Evolutionary conservation across 2,113 vertebrate species (phyloP).

Genomic region (Fregetta grallaria): DNA sequence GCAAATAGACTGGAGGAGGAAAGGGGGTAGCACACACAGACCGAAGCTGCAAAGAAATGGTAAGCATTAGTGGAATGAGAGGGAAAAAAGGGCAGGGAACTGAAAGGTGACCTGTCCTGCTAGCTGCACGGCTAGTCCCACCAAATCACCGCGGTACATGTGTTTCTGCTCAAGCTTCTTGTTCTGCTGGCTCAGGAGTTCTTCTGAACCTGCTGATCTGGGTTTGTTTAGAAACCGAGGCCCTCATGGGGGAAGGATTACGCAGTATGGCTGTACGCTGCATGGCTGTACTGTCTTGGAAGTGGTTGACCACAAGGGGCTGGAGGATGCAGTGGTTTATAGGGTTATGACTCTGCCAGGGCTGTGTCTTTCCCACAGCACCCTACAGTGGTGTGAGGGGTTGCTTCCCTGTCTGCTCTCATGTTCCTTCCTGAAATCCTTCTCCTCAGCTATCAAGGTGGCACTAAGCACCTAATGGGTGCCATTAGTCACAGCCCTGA

Average conservation of each 20-base stretch:
- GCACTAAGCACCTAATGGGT: neutral
- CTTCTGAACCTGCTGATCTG: neutral
- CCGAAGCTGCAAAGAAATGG: neutral
- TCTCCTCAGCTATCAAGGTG: neutral
- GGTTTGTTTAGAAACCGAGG: neutral
- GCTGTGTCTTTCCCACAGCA: neutral
- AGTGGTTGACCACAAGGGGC: neutral
- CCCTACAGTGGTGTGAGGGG: neutral
- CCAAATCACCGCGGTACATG: neutral
- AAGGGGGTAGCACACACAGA: neutral
- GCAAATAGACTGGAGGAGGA: neutral
- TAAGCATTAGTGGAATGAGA: neutral
- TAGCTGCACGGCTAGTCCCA: neutral
- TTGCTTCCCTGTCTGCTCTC: neutral
- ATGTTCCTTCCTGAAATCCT: neutral
- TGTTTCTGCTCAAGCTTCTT: neutral
- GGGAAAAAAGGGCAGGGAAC: neutral
- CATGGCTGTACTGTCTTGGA: neutral
- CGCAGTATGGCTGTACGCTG: fast-evolving
- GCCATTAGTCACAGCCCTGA: neutral
- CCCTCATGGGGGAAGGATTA: neutral
- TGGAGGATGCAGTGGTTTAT: neutral
- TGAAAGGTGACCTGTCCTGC: neutral
- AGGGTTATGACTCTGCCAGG: neutral
- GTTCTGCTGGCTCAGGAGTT: neutral